Evolutionary conservation across 1,140 invertebrate genomes (phyloP).

Genomic region (Oedothorax gibbosus): DNA sequence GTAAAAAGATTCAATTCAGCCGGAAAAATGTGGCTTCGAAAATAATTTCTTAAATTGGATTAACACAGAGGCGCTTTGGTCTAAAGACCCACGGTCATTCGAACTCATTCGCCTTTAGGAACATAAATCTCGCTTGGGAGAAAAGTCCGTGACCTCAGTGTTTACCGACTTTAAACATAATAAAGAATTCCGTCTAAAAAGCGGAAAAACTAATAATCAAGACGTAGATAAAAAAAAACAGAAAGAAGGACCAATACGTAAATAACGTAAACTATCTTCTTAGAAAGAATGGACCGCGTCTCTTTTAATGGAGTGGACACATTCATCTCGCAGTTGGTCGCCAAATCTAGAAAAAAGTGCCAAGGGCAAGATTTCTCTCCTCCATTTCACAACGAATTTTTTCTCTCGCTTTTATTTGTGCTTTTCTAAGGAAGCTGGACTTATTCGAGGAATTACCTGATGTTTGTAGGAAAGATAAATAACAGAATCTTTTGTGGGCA

Average conservation of each 20-base stretch:
- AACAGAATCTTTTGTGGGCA: too few relatives aligned
- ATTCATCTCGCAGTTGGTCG: conserved; percentile 51
- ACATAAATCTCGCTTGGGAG: too few relatives aligned
- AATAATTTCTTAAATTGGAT: too few relatives aligned
- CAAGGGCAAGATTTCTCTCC: conserved; percentile 8
- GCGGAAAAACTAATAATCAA: not conserved
- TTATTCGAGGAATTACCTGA: conserved; percentile 24
- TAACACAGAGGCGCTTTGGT: too few relatives aligned
- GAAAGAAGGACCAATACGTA: conserved; percentile 44
- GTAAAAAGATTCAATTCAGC: too few relatives aligned
- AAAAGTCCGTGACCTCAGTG: not conserved
- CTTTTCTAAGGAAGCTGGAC: not conserved
- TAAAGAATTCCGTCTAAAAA: not conserved
- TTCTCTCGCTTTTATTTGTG: not conserved
- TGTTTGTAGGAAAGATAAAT: not conserved
- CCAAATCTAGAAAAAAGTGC: conserved; percentile 40
- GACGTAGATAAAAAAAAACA: conserved; percentile 44
- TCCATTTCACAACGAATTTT: conserved; percentile 10
- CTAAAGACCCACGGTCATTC: too few relatives aligned
- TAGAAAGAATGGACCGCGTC: conserved; percentile 32
- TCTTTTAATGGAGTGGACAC: conserved; percentile 47
- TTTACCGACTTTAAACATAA: not conserved
- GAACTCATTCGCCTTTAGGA: too few relatives aligned
- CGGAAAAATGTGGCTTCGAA: too few relatives aligned
- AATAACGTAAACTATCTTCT: conserved; percentile 30